Conservation (phyloP, 2,888 invertebrate species). For the Agrilus cyanescens region DNA sequence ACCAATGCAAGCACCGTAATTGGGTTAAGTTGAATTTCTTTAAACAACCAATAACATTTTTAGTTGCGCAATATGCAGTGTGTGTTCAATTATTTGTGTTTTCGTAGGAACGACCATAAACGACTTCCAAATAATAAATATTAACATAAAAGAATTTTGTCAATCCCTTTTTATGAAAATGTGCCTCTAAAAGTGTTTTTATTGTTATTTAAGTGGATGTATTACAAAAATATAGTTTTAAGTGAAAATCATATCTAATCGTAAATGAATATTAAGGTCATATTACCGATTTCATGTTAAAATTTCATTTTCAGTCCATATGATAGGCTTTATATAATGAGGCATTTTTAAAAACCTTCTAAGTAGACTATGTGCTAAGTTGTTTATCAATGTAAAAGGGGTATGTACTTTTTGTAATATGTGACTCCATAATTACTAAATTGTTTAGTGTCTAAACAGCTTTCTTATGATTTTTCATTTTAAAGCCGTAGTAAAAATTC, state of each 20-base stretch:
- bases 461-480: not conserved
- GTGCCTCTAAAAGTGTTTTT: no score
- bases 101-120: not conserved
- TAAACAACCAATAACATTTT: constrained; percentile 34
- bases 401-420: constrained; percentile 1
- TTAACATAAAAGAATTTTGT: no score
- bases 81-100: constrained; percentile 2
- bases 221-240: no score
- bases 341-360: no score
- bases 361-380: not conserved
- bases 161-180: no score
- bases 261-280: no score
- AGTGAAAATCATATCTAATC: no score
- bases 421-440: not conserved
- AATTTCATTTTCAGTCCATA: no score
- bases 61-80: constrained; percentile 29
- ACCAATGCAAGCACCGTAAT: constrained; percentile 40
- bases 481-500: not conserved
- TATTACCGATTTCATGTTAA: no score
- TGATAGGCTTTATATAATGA: no score
- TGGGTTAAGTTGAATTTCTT: constrained; percentile 42
- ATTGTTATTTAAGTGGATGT: no score
- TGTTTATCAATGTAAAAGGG: constrained; percentile 1
- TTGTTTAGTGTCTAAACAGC: not conserved
- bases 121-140: no score